Conservation (phyloP, 2,888 invertebrate genomes). For the Ephialtes manifestator region DNA sequence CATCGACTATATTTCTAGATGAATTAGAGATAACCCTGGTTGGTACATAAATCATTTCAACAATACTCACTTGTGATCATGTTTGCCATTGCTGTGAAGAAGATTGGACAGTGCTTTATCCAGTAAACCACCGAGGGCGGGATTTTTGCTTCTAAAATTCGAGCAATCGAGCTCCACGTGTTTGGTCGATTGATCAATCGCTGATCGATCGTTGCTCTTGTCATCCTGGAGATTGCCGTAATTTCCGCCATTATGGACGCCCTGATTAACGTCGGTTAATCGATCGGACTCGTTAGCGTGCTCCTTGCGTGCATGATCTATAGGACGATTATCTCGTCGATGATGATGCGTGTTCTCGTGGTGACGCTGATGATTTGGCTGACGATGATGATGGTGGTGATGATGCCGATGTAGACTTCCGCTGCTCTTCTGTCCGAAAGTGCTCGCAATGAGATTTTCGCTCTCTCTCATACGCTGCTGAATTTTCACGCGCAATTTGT, state of each 20-base stretch:
- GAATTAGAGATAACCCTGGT: too few relatives aligned
- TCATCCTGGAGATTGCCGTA: constrained; percentile 41
- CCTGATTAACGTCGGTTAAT: constrained; percentile 40
- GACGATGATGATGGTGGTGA: constrained; percentile 67
- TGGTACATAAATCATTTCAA: neutral
- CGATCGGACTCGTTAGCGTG: constrained; percentile 17
- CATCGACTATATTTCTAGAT: too few relatives aligned
- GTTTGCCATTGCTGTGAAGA: constrained; percentile 82
- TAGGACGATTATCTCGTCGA: constrained; percentile 52
- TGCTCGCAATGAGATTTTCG: constrained; percentile 82
- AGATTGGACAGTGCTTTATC: constrained; percentile 83
- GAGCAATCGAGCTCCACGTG: constrained; percentile 71
- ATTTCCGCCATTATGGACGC: constrained; percentile 46
- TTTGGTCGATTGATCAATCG: constrained; percentile 51
- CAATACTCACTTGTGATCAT: constrained; percentile 83
- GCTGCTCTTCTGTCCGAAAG: constrained; percentile 79
- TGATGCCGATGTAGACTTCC: constrained; percentile 63
- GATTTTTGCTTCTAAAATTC: constrained; percentile 77
- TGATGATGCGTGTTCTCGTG: constrained; percentile 57
- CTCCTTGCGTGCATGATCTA: constrained; percentile 29
- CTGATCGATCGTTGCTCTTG: constrained; percentile 57
- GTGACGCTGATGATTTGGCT: constrained; percentile 64
- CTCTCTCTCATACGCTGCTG: constrained; percentile 84
- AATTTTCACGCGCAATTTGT: constrained; percentile 84
- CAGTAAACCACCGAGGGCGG: constrained; percentile 78